phyloP scores from a whole-genome alignment of 2,888 invertebrate species.

The Phrixothrix hirtus region DNA sequence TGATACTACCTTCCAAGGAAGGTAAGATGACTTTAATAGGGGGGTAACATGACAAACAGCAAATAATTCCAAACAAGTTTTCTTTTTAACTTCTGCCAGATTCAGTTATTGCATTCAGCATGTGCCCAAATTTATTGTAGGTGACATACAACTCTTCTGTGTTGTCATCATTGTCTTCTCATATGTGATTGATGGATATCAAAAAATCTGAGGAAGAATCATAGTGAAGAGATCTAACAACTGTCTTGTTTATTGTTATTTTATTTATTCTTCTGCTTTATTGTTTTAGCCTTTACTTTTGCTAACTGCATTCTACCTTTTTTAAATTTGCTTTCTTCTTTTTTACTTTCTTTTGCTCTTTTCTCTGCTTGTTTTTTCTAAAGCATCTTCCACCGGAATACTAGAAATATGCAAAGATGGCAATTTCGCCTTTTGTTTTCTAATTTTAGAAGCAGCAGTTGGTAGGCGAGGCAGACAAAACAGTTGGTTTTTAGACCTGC shows the following conservation, averaged over 20 bases:
- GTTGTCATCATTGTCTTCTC: not conserved
- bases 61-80: too few species aligned
- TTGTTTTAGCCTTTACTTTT: too few species aligned
- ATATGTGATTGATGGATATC: constrained; percentile 2
- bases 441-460: not conserved
- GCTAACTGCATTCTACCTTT: too few species aligned
- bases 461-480: not conserved
- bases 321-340: not conserved
- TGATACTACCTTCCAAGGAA: too few species aligned
- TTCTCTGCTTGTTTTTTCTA: not conserved
- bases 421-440: too few species aligned
- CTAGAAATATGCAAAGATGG: not conserved
- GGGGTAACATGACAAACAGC: too few species aligned
- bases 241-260: too few species aligned
- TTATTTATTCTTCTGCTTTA: too few species aligned
- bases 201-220: too few species aligned
- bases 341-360: not conserved
- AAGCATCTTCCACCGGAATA: not conserved
- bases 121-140: constrained; percentile 1
- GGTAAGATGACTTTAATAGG: too few species aligned
- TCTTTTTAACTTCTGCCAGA: too few species aligned
- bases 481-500: not conserved
- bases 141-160: not conserved
- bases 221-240: not conserved
- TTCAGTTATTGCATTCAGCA: not conserved